Conservation (phyloP, 2,113 vertebrate genomes). For the Stictonetta naevosa region DNA sequence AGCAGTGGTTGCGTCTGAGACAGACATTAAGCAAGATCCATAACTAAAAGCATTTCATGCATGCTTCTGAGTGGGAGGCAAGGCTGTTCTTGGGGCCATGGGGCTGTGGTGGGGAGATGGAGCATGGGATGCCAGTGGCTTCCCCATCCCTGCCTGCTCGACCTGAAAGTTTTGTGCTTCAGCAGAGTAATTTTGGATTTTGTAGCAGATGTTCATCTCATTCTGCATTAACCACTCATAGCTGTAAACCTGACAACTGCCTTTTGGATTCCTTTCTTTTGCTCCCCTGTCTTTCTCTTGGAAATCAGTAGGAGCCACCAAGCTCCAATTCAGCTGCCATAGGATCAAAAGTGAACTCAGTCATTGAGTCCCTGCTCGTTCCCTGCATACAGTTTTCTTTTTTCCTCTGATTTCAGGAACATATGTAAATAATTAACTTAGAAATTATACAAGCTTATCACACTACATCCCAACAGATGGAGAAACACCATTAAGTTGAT, state of each 20-base stretch:
- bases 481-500: conserved; percentile 58
- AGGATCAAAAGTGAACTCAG: fast-evolving
- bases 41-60: neutral
- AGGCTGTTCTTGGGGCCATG: fast-evolving
- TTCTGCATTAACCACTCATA: neutral
- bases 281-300: neutral
- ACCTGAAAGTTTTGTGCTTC: neutral
- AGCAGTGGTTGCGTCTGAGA: neutral
- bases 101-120: neutral
- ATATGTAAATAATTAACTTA: conserved; percentile 73
- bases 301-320: neutral
- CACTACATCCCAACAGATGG: conserved; percentile 53
- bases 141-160: neutral
- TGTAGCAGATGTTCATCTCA: neutral
- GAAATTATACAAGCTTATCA: conserved; percentile 63
- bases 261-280: neutral
- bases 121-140: neutral
- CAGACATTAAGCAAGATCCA: neutral
- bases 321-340: neutral
- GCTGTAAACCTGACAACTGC: neutral
- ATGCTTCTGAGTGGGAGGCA: neutral
- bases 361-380: neutral
- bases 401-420: conserved; percentile 45
- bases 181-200: neutral
- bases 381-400: neutral